A percentile compares a stretch with the other conserved stretches of the same genome.
Evolutionary conservation across 2,113 vertebrate species (phyloP).

Genomic region (Aptenodytes patagonicus): DNA sequence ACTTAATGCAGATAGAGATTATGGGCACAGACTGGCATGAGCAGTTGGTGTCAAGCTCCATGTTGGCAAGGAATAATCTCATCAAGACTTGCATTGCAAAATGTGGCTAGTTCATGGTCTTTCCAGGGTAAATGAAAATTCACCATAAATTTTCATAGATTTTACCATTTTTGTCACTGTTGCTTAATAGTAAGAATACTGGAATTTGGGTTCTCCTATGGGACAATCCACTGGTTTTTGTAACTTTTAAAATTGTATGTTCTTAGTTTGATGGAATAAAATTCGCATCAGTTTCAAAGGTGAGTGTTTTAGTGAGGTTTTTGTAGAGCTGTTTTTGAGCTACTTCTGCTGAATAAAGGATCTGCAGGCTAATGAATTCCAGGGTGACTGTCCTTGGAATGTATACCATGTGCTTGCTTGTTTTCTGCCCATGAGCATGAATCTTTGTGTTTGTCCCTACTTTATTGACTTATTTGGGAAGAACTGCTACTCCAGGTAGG

Average conservation of each 20-base stretch:
- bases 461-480: not conserved
- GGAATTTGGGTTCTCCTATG: not conserved
- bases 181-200: not conserved
- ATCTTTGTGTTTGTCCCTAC: not conserved
- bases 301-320: not conserved
- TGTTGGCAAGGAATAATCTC: not conserved
- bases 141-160: not conserved
- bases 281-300: not conserved
- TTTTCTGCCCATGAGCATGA: not conserved
- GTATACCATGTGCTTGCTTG: not conserved
- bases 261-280: not conserved
- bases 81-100: not conserved
- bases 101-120: not conserved
- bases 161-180: not conserved
- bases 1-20: not conserved
- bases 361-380: not conserved
- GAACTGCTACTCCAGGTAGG: not conserved
- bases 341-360: not conserved
- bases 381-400: not conserved
- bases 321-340: not conserved
- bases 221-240: not conserved
- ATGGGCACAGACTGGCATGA: not conserved
- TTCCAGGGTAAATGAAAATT: not conserved
- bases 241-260: not conserved
- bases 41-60: not conserved